Conservation (phyloP, 1,140 invertebrate genomes). For the Zophobas atratus region DNA sequence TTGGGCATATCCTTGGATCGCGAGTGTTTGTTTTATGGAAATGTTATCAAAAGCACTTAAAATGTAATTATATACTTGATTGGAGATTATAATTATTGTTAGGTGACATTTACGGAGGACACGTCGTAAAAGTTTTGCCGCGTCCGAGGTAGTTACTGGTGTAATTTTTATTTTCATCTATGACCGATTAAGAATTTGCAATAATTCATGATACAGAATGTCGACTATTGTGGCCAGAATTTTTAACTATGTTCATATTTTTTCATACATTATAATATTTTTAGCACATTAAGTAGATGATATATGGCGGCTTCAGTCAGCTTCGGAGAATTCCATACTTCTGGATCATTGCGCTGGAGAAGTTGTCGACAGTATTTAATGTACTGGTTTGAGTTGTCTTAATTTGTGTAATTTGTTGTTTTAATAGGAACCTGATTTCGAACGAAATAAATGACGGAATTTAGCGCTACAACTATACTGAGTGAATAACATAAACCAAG, state of each 20-base stretch:
- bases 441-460: too few relatives aligned
- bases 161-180: conserved; percentile 27
- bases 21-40: not conserved
- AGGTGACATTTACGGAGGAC: not conserved
- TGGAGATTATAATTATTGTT: conserved; percentile 4
- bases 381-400: too few relatives aligned
- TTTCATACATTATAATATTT: conserved; percentile 39
- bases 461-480: too few relatives aligned
- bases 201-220: conserved; percentile 12
- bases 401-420: too few relatives aligned
- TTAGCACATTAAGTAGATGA: conserved; percentile 28
- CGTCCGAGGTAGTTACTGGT: conserved; percentile 1
- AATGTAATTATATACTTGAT: conserved; percentile 16
- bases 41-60: not conserved
- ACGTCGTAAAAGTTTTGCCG: not conserved
- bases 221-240: conserved; percentile 9
- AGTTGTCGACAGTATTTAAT: too few relatives aligned
- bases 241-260: conserved; percentile 20
- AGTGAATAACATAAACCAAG: too few relatives aligned
- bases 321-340: not conserved
- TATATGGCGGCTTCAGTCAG: conserved; percentile 4
- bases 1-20: conserved; percentile 12
- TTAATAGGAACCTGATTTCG: too few relatives aligned
- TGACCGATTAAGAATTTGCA: conserved; percentile 29
- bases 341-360: not conserved